These are phyloP conservation scores for Mayetiola destructor DNA, from an alignment of 2,888 invertebrate species.

Conservation along the genomic window DNA sequence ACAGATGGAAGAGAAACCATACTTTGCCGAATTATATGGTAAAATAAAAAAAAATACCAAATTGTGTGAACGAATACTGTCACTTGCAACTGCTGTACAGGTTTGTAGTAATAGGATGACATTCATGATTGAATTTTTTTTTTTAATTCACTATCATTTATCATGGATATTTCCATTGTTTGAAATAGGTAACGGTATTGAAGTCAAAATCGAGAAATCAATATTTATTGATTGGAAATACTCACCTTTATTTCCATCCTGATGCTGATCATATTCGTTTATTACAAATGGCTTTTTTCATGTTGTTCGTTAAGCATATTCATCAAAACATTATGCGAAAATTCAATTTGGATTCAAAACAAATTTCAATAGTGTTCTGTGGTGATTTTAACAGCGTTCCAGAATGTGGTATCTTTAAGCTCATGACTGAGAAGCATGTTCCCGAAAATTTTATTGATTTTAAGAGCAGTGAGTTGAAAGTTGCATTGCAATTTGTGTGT, in stretches of 20 bases:
- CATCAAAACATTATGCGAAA: conserved; percentile 25
- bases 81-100: conserved; percentile 53
- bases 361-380: conserved; percentile 59
- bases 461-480: conserved; percentile 53
- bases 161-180: conserved; percentile 16
- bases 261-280: conserved; percentile 79
- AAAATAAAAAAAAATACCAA: conserved; percentile 43
- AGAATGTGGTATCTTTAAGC: conserved; percentile 62
- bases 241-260: conserved; percentile 88
- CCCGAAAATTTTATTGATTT: conserved; percentile 55
- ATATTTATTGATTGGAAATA: conserved; percentile 61
- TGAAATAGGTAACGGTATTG: conserved; percentile 37
- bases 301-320: conserved; percentile 52
- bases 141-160: conserved; percentile 7
- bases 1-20: conserved; percentile 38
- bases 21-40: conserved; percentile 45
- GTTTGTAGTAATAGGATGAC: conserved; percentile 28
- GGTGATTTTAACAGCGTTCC: conserved; percentile 91
- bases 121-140: neutral
- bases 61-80: conserved; percentile 43
- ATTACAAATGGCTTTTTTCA: conserved; percentile 62
- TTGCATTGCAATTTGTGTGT: neutral
- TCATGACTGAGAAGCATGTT: conserved; percentile 56
- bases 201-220: conserved; percentile 42
- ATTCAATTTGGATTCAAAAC: conserved; percentile 26